Evolutionary conservation across 2,113 vertebrate species (phyloP).

Genomic region (Formicarius rufipectus): DNA sequence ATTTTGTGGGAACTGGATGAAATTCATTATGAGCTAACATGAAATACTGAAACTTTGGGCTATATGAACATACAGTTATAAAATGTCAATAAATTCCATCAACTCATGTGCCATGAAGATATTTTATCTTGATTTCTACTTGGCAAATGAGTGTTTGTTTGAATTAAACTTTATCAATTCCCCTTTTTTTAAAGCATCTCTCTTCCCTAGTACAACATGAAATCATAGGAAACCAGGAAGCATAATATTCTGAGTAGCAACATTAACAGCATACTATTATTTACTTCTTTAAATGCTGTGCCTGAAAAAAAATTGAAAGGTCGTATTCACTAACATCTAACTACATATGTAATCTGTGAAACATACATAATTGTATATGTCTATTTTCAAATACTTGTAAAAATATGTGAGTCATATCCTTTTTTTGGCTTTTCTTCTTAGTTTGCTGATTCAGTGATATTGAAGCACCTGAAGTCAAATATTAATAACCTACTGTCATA

Average conservation of each 20-base stretch:
- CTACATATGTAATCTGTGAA: background rate
- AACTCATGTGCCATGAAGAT: background rate
- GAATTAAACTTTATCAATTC: background rate
- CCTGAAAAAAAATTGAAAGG: background rate
- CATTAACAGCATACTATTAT: background rate
- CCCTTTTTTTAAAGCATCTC: accelerated
- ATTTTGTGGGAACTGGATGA: background rate
- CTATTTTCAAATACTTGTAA: background rate
- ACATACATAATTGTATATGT: background rate
- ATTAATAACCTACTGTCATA: background rate
- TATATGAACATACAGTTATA: background rate
- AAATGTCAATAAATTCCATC: background rate
- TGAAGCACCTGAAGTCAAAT: background rate
- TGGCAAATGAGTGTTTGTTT: background rate
- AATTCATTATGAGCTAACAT: background rate
- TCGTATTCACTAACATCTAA: background rate
- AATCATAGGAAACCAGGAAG: background rate
- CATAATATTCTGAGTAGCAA: background rate
- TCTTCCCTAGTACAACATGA: background rate
- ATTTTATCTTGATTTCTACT: background rate
- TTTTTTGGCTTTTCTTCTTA: background rate
- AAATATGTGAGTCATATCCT: background rate
- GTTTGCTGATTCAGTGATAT: background rate
- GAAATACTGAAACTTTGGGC: background rate
- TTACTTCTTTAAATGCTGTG: background rate